A percentile compares a stretch with the other conserved stretches of the same genome.
phyloP scores from a whole-genome alignment of 2,888 invertebrate species.

The Fabriciana adippe region DNA sequence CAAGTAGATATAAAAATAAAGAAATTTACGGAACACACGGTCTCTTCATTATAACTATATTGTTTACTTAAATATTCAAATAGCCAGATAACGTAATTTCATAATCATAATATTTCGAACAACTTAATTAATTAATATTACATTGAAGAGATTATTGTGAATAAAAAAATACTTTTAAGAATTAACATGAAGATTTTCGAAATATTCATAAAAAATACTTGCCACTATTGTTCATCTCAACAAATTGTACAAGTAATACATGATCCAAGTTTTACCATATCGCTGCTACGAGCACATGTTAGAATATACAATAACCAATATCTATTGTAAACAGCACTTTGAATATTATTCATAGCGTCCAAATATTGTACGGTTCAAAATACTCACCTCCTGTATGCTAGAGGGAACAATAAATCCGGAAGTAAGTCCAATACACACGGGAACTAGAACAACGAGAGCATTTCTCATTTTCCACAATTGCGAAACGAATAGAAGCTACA shows the following conservation, averaged over 20 bases:
- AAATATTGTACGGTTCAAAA: constrained; percentile 38
- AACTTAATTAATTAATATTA: no score
- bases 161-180: no score
- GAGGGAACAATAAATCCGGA: constrained; percentile 57
- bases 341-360: constrained; percentile 36
- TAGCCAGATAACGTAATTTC: no score
- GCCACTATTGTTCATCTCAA: constrained; percentile 1
- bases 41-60: no score
- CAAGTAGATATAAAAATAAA: no score
- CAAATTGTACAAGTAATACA: constrained; percentile 8
- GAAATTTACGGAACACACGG: no score
- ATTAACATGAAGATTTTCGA: no score
- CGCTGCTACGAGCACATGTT: not conserved
- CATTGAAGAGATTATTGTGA: no score
- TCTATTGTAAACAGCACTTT: constrained; percentile 21
- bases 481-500: constrained; percentile 37
- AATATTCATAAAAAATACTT: no score
- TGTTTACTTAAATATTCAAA: no score
- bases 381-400: constrained; percentile 57
- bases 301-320: constrained; percentile 24
- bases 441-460: constrained; percentile 56
- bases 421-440: constrained; percentile 54
- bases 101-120: no score
- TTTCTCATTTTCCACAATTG: constrained; percentile 58
- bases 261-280: constrained; percentile 13